Base-by-base conservation (phyloP, 2,113 vertebrate species). In the Crotalus horridus region DNA sequence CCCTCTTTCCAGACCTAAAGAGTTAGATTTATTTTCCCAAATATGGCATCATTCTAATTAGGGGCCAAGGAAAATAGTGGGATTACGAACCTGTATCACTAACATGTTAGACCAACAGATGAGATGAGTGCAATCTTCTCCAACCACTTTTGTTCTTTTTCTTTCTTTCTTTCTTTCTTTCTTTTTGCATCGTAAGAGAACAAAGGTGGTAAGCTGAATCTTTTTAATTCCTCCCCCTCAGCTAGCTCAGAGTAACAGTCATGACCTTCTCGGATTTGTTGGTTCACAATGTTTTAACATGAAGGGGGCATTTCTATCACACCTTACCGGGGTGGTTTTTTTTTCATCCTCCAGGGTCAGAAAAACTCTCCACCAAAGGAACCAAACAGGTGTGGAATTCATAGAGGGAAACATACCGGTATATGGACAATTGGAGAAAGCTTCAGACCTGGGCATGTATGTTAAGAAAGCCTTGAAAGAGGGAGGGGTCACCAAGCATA, bases 401-500 rank as follows among this genome's bases (percentile, higher is more conserved):
- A 56, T 24, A 11, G 39, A 12, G 91, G 51, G 48, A 85, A 33
- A 61, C 54, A 87, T 64, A 51, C 48, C 8, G 8, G 48, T 51
- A 85, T 10, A 93, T 55, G 81, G 81, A 90, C 15, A 58, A 64
- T 4, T 87, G 55, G 81, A 89, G n/a, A 64, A 86, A 29, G 92
- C 81, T n/a, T 90, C 88, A 86, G 92, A 93, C 90, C 90, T 93
- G 43, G 54, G 55, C 29, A 58, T 33, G 33, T 29, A 51, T 89
- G 88, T 90, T 87, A 81, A 46, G 59, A 17, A 91, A 93, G 81
- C 90, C 86, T 90, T 89, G 87, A 51, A 33, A 90, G 74, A 6
- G 90, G 51, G 64, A 92, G 90, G 48, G 59, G 48, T 3, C 21
- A 58, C 86, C 86, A 56, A 74, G 55, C 64, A 24, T 29, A 89